Evolutionary conservation across 2,888 invertebrate species (phyloP), one percentile per base, ranked within the genome.

Genomic region (Calameuta pallipes): DNA sequence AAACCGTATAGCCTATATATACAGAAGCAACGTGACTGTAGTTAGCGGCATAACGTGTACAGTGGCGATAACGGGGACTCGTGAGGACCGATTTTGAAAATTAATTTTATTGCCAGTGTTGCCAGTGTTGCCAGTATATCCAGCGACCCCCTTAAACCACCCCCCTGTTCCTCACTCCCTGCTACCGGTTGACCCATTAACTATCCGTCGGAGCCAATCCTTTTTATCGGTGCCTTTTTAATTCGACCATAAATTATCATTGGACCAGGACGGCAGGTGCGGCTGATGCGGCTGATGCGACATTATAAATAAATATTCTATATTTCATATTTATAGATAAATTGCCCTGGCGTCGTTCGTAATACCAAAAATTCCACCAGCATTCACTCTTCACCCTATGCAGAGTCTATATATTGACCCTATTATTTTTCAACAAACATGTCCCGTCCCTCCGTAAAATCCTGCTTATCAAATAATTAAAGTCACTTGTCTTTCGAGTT

Each of bases 281-380:
- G 80, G 83, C 88, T 88, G 87, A 84, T 88, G 88, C 82, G 81
- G 80, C 81, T 87, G 87, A 89, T 88, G 85, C 83, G 80, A 81
- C 75, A 80, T 80, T 85, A 83, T 83, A 87, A 89, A 89, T 87
- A 87, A 87, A 88, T 84, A 83, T 84, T 83, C 80, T 82, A 81
- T 84, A 83, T 82, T 84, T 81, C 77, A 80, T 79, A 82, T 80
- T 83, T 83, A 81, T 71, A 82, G 83, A 86, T 83, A 82, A 83
- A 84, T 86, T 79, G 81, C 77, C 76, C 79, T 41, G 70, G 30
- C 30, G 13, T 30, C 33, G 69, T 69, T 30, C 69, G 33, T 30
- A 11, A 30, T 30, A 30, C 30, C 1, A 70, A 70, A 70, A 70
- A 13, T 30, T 13, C 30, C 30, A 6, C 15, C 41, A 41, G 0